Evolutionary conservation across 2,888 invertebrate species (phyloP), one percentile per base, ranked within the genome.

Genomic region (Thereva unica): DNA sequence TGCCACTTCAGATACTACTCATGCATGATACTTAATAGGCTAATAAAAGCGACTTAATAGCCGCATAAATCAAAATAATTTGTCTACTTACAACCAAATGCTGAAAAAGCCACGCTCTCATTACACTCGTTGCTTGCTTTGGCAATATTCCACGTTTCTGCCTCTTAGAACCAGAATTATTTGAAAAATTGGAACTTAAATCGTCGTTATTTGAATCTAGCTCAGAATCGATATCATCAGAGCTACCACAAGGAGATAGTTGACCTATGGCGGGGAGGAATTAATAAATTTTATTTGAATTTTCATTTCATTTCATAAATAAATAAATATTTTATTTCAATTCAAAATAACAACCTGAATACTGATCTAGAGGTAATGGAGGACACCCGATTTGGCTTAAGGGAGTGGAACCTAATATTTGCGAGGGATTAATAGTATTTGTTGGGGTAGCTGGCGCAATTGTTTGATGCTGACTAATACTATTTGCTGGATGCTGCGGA

Each of bases 101-200:
- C 79, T 96, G 95, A 83, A 97, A 97, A 71, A 97, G 86, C 97
- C 97, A 97, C 64, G 95, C 92, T 71, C 96, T 84, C 94, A 97
- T 94, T 71, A 94, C 94, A 81, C 95, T 95, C 64, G 97, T 97
- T 71, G 97, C 97, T 78, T 94, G 93, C 76, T 97, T 91, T 41
- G 97, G 97, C 76, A 97, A 85, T 72, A 97, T 95, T 9, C 97
- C 96, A 9, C 97, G 85, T 82, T 93, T 93, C 75, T 89, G 90
- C 74, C 88, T 85, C 71, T 86, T 83, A 74, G 85, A 84, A 79
- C 85, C 63, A 45, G 73, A 71, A 69, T 73, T 12, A 80, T 82
- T 35, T 75, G 80, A 44, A 78, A 78, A 6, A 73, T 82, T 82
- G 71, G 82, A 82, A 73, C 84, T 84, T 74, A 85, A 84, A 71